Evolutionary conservation across 2,888 invertebrate genomes (phyloP), one percentile per base, ranked within the genome.

Genomic region (Diarsia mendica): DNA sequence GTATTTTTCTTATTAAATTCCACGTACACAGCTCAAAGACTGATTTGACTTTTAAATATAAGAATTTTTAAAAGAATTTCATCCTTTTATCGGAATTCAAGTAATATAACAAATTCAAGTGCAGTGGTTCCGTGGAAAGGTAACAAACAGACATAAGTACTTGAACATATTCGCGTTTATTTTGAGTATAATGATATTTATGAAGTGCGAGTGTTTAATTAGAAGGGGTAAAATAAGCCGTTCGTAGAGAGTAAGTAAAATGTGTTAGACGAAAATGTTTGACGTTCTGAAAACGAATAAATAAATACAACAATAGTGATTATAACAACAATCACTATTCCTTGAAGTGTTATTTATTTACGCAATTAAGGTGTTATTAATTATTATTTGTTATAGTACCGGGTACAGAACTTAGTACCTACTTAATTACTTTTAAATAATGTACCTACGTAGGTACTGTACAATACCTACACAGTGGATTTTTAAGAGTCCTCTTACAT

Each of bases 321-420:
- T 61, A n/a, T 13, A 61, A 61, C 33, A 61, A 61, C 61, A 61
- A 61, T 61, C 61, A 61, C 39, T 39, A 13, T 39, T 61, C 28
- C 58, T 65, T 65, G 44, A 33, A 49, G 10, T 33, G 1, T 44
- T 46, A 10, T 28, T 75, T 5, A 39, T 60, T 53, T 23, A 18
- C 39, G 8, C 8, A 39, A 39, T 39, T 39, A 39, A 8, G 39
- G 39, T 39, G 39, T 39, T 39, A 39, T 39, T 39, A 39, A 39
- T 39, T 39, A 39, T 39, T 39, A 39, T 39, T 5, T 4, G 0
- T 3, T 33, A 2, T 39, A 39, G 69, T 70, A 33, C n/a, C 44
- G 8, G 20, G 15, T 55, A 20, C 8, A 11, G 1, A n/a, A n/a
- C n/a, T n/a, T n/a, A n/a, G n/a, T 3, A n/a, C 1, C 23, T 6